Conservation (phyloP, 2,797 vertebrate genomes). For the Poecilia wingei region DNA sequence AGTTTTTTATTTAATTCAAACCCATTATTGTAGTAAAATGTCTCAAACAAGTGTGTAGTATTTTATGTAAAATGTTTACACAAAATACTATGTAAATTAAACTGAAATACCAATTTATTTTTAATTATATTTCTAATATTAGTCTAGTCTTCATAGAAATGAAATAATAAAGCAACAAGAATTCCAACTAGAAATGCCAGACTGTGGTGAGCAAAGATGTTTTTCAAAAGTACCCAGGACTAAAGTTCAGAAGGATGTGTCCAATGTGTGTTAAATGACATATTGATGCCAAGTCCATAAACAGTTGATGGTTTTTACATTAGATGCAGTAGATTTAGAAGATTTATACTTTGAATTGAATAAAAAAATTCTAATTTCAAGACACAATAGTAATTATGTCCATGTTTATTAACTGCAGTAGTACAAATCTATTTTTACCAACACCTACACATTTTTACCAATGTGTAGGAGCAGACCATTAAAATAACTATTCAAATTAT, state of each 20-base stretch:
- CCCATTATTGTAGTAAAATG: neutral
- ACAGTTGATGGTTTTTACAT: too few relatives aligned
- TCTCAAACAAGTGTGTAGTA: neutral
- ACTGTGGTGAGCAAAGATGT: neutral
- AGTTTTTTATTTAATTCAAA: conserved; percentile 14
- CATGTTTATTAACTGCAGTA: too few relatives aligned
- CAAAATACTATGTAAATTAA: neutral
- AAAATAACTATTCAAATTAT: too few relatives aligned
- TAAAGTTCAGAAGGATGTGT: neutral
- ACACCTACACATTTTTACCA: too few relatives aligned
- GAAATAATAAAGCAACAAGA: neutral
- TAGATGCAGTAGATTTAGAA: too few relatives aligned
- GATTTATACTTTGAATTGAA: too few relatives aligned
- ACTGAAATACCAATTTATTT: neutral
- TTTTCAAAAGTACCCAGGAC: neutral
- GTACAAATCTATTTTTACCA: too few relatives aligned
- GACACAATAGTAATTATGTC: too few relatives aligned
- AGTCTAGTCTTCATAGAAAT: neutral
- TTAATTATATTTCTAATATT: neutral
- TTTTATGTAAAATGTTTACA: neutral
- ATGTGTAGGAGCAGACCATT: too few relatives aligned
- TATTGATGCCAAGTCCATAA: too few relatives aligned
- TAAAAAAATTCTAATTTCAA: too few relatives aligned
- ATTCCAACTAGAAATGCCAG: neutral
- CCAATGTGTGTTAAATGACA: neutral